Evolutionary conservation across 2,113 vertebrate genomes (phyloP).

Genomic region (Balaenoptera acutorostrata): DNA sequence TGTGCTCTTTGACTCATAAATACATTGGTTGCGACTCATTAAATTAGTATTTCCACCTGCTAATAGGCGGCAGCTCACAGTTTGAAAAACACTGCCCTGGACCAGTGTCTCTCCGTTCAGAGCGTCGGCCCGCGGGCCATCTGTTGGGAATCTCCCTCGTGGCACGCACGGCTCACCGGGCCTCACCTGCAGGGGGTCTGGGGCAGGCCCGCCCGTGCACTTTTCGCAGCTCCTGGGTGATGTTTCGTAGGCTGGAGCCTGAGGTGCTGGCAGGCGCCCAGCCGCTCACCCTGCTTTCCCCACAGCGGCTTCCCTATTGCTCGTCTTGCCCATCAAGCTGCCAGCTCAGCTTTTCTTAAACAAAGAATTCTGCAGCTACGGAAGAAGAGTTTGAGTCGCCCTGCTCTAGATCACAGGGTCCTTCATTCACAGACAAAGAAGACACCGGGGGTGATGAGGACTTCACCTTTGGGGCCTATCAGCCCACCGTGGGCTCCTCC

Average conservation of each 20-base stretch:
- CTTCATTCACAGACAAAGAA: conserved; percentile 75
- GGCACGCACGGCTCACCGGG: rapidly evolving
- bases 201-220: rapidly evolving
- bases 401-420: not conserved
- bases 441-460: conserved; percentile 77
- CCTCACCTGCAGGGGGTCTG: not conserved
- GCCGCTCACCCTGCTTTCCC: too few relatives aligned
- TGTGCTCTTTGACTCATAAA: not conserved
- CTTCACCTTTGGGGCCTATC: conserved; percentile 88
- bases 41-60: not conserved
- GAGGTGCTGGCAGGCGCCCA: not conserved
- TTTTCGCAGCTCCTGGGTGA: rapidly evolving
- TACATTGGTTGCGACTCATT: not conserved
- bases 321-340: rapidly evolving
- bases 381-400: not conserved
- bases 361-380: not conserved
- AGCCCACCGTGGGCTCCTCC: conserved; percentile 83
- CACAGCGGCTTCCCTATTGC: rapidly evolving
- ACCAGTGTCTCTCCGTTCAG: not conserved
- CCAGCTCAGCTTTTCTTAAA: not conserved
- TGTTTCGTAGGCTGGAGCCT: rapidly evolving
- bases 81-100: too few relatives aligned
- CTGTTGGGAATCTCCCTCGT: too few relatives aligned
- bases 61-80: not conserved
- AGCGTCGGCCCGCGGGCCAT: rapidly evolving